Base-by-base conservation (phyloP, 2,888 invertebrate species). In the Shargacucullia verbasci region DNA sequence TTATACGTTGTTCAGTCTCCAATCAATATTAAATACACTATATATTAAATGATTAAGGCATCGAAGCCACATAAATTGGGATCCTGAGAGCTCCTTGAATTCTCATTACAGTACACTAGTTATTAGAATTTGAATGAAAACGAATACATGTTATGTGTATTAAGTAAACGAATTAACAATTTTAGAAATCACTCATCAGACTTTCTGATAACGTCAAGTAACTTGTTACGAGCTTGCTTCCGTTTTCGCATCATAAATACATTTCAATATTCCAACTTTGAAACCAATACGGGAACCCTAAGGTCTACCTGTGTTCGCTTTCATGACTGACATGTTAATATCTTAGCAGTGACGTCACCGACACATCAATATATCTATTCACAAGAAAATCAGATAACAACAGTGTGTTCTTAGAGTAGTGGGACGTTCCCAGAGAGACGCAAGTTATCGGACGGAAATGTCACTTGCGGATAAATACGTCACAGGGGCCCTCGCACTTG, bases 361-460 rank as follows among this genome's bases (percentile, higher is more conserved):
- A 20, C 27, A 29, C n/a, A 15, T 39, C 40, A 20, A 39, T 39
- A 20, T 12, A 10, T 31, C 9, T 29, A 27, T 5, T 15, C 20
- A 27, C 35, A 35, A 43, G 37, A 49, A 49, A 14, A 61, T 49
- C 37, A 27, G 47, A 53, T 58, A 49, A 11, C 34, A 41, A 43
- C 50, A 35, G 38, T 44, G 20, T 46, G 14, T 48, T 70, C 48
- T 38, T 49, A 25, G 13, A 39, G 41, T 39, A 12, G 11, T 54
- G 37, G 64, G 44, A 39, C 13, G 55, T 59, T 68, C 68, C 55
- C 71, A 70, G 49, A 27, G 48, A 27, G 31, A 6, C 41, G 33
- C 47, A 63, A 84, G 81, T 85, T 89, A 90, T 90, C 89, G 81
- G 79, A 76, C 91, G 92, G 92, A 92, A 86, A 87, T 86, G 85